A percentile compares a stretch with the other conserved stretches of the same genome.
Conservation (phyloP, 30 jellyfish, hydroid and myxozoan genomes). For the Pelagia noctiluca region DNA sequence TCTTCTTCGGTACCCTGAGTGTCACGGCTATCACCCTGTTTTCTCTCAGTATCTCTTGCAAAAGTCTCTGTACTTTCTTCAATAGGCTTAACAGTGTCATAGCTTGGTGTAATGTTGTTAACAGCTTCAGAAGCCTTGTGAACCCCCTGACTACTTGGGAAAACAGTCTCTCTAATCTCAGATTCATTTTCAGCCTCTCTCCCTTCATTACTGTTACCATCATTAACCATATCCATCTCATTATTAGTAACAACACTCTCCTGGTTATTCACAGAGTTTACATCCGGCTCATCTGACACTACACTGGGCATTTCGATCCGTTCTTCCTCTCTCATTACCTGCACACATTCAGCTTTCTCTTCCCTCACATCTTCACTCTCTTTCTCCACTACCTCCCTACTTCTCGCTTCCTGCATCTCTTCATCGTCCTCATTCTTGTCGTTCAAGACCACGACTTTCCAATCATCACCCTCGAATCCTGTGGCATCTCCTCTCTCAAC, state of each 20-base stretch:
- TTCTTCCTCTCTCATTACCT: too few species aligned
- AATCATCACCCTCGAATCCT: not conserved
- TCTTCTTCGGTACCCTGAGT: too few species aligned
- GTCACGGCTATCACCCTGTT: not conserved
- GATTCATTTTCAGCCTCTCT: not conserved
- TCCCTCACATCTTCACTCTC: conserved; percentile 26
- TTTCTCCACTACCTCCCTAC: not conserved
- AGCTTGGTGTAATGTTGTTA: too few species aligned
- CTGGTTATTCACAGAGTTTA: too few species aligned
- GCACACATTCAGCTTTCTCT: too few species aligned
- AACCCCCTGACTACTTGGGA: not conserved
- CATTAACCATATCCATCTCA: not conserved
- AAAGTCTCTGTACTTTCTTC: conserved; percentile 4
- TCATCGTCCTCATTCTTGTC: conserved; percentile 42
- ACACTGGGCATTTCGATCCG: too few species aligned
- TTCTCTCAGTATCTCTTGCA: not conserved
- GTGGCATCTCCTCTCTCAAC: not conserved
- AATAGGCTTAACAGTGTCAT: too few species aligned
- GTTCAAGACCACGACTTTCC: not conserved
- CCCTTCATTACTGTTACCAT: not conserved
- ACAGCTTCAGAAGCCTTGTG: conserved; percentile 6
- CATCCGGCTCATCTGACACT: too few species aligned
- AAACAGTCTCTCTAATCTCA: not conserved
- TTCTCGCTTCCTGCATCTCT: not conserved
- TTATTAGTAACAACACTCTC: too few species aligned